Evolutionary conservation across 2,113 vertebrate species (phyloP), one percentile per base, ranked within the genome.

Genomic region (Mobula hypostoma): DNA sequence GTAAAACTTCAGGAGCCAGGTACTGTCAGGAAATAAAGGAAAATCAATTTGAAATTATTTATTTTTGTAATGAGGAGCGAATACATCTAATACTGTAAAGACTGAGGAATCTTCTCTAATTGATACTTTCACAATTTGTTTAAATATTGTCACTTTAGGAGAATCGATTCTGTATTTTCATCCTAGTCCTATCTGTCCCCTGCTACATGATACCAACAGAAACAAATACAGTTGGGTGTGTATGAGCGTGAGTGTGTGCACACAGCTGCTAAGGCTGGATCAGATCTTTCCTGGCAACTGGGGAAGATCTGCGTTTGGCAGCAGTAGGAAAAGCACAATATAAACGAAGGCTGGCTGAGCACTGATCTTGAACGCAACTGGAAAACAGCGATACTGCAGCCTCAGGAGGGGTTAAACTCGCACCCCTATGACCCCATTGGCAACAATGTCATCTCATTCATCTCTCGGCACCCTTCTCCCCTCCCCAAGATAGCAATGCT

Each of bases 1-100:
- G 98, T 94, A 99, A 97, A 94, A 99, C 99, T 95, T 99, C 99
- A 17, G 99, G 99, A 94, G 99, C 99, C 92, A 99, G 97, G 97
- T 99, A 99, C 99, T 99, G 96, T 56, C 93, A 24, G 9, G 48
- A 56, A 85, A 29, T 12, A 70, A 96, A 94, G 95, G 12, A 95
- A 76, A 36, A 0, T 56, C 58, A 82, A 94, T 27, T 8, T 58
- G 61, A 68, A 21, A 94, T 7, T 88, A 76, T 2, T 0, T 0
- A 32, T 72, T 7, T 92, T 92, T n/a, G 72, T 19, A 72, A 66
- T 29, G 32, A 68, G 61, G 2, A 70, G 32, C 1, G 32, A 91
- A 70, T 0, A 48, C 72, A 76, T 12, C 21, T 32, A 66, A 1
- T 40, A 66, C 63, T 40, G 27, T 80, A n/a, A 40, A 83, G 94